Evolutionary conservation across 2,888 invertebrate species (phyloP), one percentile per base, ranked within the genome.

Genomic region (Luffia ferchaultella): DNA sequence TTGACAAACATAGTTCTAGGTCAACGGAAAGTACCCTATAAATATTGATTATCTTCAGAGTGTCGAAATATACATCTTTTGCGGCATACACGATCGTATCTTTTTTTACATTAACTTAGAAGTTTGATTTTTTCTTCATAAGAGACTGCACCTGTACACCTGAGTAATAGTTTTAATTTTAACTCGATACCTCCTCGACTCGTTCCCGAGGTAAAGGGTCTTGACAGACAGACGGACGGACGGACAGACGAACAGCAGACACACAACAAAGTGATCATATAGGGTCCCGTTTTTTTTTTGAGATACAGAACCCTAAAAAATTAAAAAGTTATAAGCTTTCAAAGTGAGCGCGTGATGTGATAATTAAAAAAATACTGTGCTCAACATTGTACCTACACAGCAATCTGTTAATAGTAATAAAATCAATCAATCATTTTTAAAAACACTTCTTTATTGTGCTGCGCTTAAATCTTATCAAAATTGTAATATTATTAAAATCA

Each of bases 121-220:
- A 12, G 12, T 18, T 49, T 52, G 45, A 43, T 53, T 52, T 52
- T 48, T 54, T 45, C 41, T 51, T 54, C 49, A 46, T 51, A 42
- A 48, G 52, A 53, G 53, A 53, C 57, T 60, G 58, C 58, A 65
- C 50, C 57, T 60, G 58, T 58, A 65, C 50, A 45, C 46, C 50
- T 51, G 53, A 55, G 53, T 53, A 57, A 57, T 54, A 53, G 45
- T 51, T 50, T 51, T 53, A 50, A 54, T 54, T 50, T 47, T 50
- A 53, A 50, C 50, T 30, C 40, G 30, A 30, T 12, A 30, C 30
- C 30, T 30, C 30, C 30, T n/a, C n/a, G n/a, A 30, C 30, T 7
- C 30, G 12, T 30, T 12, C 12, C 30, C 12, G 12, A 30, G 30
- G 12, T 7, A 30, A 30, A 30, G 30, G 30, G 30, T 30, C 30